phyloP scores from a whole-genome alignment of 2,113 vertebrate genomes.

The Vireo altiloquus region DNA sequence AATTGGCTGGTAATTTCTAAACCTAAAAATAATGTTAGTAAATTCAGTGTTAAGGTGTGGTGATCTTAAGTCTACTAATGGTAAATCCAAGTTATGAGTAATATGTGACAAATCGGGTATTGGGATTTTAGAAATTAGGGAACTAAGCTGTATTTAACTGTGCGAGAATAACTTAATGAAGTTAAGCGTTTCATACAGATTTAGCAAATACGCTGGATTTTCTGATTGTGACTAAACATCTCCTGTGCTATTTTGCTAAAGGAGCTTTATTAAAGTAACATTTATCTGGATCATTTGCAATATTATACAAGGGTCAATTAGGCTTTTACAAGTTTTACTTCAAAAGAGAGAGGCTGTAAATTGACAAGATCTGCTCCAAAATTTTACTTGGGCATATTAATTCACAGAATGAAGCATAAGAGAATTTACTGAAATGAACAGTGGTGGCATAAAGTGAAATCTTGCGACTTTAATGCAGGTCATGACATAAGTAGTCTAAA shows the following conservation, averaged over 20 bases:
- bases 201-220: neutral
- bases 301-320: neutral
- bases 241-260: neutral
- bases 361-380: neutral
- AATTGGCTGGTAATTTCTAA: neutral
- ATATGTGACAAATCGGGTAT: neutral
- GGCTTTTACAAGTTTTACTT: neutral
- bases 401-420: neutral
- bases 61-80: neutral
- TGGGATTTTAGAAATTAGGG: neutral
- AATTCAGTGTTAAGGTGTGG: neutral
- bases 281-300: neutral
- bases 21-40: neutral
- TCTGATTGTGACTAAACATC: neutral
- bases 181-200: slow-evolving; percentile 5
- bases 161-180: neutral
- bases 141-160: slow-evolving; percentile 30
- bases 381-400: neutral
- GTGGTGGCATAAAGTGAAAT: neutral
- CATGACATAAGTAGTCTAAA: neutral
- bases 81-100: neutral
- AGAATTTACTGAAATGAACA: neutral
- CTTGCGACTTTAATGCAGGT: neutral
- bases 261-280: slow-evolving; percentile 31
- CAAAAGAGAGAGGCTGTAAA: neutral